Evolutionary conservation across 2,888 invertebrate genomes (phyloP).

Genomic region (Macrosiphum euphorbiae): DNA sequence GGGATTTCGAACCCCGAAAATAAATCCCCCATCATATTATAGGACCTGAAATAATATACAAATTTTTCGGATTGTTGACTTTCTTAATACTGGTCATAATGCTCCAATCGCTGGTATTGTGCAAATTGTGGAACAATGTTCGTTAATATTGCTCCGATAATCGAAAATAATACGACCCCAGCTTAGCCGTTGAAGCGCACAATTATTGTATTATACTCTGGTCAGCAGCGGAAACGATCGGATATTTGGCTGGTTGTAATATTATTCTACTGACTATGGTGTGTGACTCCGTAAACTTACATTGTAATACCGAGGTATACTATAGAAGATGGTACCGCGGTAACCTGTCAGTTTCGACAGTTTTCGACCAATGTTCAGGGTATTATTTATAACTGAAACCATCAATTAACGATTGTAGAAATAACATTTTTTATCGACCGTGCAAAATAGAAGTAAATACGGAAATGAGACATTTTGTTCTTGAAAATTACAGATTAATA

Average conservation of each 20-base stretch:
- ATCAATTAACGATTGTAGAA: neutral
- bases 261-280: neutral
- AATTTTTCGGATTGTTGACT: neutral
- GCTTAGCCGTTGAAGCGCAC: neutral
- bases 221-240: neutral
- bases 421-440: neutral
- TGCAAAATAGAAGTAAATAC: neutral
- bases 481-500: too few species aligned
- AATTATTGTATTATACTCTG: neutral
- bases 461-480: neutral
- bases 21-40: neutral
- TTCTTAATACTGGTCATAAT: neutral
- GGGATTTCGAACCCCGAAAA: neutral
- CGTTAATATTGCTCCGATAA: neutral
- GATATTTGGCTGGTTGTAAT: neutral
- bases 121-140: neutral
- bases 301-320: neutral
- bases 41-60: neutral
- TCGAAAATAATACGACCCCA: neutral
- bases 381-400: neutral
- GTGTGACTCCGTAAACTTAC: neutral
- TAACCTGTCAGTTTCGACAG: accelerated
- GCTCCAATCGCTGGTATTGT: neutral
- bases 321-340: neutral
- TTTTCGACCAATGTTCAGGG: neutral